Conservation (phyloP, 2,797 vertebrate species). For the Oreochromis mossambicus region DNA sequence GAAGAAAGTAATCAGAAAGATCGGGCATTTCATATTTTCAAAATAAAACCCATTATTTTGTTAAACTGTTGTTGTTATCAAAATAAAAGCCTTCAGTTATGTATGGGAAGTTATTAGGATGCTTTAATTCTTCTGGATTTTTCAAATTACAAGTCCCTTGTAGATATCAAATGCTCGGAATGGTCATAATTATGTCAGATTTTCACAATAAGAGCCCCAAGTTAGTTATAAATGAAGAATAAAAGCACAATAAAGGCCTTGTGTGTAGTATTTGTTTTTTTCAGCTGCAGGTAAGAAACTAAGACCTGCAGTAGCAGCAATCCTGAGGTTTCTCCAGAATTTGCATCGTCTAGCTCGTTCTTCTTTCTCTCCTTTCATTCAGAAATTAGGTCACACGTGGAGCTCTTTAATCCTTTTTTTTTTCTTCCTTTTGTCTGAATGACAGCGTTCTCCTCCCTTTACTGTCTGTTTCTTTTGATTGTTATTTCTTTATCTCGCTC, state of each 20-base stretch:
- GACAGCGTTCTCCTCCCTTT: background rate
- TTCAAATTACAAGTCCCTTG: background rate
- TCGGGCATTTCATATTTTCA: background rate
- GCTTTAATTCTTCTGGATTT: background rate
- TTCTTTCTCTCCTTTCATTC: background rate
- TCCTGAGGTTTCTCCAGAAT: background rate
- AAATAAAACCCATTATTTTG: accelerated
- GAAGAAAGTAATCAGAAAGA: background rate
- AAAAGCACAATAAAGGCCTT: background rate
- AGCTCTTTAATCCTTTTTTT: background rate
- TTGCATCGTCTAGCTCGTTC: background rate
- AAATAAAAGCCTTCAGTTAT: background rate
- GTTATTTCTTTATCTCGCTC: slow-evolving; percentile 9
- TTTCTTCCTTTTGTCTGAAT: background rate
- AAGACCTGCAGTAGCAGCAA: background rate
- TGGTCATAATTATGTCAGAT: background rate
- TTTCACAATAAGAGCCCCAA: background rate
- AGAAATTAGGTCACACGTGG: background rate
- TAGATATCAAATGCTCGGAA: accelerated
- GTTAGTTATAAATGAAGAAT: background rate
- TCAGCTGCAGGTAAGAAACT: background rate
- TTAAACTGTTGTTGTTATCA: accelerated
- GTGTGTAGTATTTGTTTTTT: background rate
- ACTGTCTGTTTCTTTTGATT: background rate
- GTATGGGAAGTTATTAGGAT: background rate